Conservation (phyloP, 2,888 invertebrate genomes). For the Oligia strigilis region DNA sequence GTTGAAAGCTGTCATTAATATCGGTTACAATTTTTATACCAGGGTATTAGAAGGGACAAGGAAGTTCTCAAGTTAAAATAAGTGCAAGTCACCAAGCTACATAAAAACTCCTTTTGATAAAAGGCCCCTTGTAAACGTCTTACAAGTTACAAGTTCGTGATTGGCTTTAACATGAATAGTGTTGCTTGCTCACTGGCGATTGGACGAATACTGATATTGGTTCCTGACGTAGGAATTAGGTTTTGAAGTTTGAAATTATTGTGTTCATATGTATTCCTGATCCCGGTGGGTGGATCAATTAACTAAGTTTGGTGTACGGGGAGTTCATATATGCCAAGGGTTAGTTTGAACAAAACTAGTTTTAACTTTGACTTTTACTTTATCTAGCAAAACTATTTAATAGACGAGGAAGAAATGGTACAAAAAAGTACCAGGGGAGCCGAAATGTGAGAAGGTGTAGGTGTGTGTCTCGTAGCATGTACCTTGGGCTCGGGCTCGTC, state of each 20-base stretch:
- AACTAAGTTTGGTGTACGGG: slow-evolving; percentile 71
- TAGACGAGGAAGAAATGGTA: neutral
- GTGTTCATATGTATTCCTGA: neutral
- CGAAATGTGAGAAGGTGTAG: slow-evolving; percentile 41
- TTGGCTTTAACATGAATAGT: slow-evolving; percentile 25
- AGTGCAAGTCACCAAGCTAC: slow-evolving; percentile 33
- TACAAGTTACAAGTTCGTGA: slow-evolving; percentile 6
- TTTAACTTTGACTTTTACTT: neutral
- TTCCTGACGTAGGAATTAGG: neutral
- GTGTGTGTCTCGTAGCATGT: slow-evolving; percentile 44
- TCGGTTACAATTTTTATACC: slow-evolving; percentile 68
- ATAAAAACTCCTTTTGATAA: neutral
- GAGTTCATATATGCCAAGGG: slow-evolving; percentile 58
- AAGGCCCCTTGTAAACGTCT: neutral
- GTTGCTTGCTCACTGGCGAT: slow-evolving; percentile 46
- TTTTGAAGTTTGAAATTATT: neutral
- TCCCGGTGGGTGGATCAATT: slow-evolving; percentile 69
- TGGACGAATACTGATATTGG: slow-evolving; percentile 27
- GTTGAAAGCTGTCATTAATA: slow-evolving; percentile 69
- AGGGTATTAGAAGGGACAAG: slow-evolving; percentile 64
- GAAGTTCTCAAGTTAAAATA: slow-evolving; percentile 25
- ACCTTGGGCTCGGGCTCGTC: slow-evolving; percentile 77
- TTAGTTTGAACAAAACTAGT: neutral
- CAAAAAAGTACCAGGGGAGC: slow-evolving; percentile 51
- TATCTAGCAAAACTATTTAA: neutral